phyloP scores from a whole-genome alignment of 2,797 vertebrate species.

The Acipenser transmontanus region DNA sequence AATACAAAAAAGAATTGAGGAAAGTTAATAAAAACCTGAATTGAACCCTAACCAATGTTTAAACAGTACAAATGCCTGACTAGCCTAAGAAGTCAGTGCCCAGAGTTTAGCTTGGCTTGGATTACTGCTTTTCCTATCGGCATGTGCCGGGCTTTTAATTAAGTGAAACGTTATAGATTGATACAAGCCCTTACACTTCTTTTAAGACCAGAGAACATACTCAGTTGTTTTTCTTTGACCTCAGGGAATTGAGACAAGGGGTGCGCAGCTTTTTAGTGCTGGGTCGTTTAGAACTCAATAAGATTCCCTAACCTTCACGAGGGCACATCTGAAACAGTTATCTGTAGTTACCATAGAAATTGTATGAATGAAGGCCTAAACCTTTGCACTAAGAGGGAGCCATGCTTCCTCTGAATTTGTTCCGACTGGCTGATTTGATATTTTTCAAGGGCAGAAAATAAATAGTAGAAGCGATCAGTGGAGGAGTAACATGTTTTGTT shows the following conservation, averaged over 20 bases:
- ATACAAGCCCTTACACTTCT: constrained; percentile 13
- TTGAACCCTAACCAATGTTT: constrained; percentile 21
- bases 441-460: constrained; percentile 5
- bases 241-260: not conserved
- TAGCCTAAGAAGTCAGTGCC: constrained; percentile 14
- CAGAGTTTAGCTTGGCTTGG: constrained; percentile 23
- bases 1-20: not conserved
- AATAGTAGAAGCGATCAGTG: not conserved
- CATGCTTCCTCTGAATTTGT: constrained; percentile 1
- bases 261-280: not conserved
- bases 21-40: constrained; percentile 18
- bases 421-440: not conserved
- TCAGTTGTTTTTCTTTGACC: constrained; percentile 16
- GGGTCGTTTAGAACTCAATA: not conserved
- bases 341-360: constrained; percentile 10
- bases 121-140: constrained; percentile 16
- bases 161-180: constrained; percentile 13
- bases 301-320: no score
- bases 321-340: constrained; percentile 11
- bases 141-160: constrained; percentile 17
- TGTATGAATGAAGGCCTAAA: not conserved
- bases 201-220: constrained; percentile 9
- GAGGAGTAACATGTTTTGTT: not conserved
- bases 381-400: not conserved
- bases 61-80: constrained; percentile 13